Conservation (phyloP, 2,797 vertebrate genomes). For the Malurus splendens region DNA sequence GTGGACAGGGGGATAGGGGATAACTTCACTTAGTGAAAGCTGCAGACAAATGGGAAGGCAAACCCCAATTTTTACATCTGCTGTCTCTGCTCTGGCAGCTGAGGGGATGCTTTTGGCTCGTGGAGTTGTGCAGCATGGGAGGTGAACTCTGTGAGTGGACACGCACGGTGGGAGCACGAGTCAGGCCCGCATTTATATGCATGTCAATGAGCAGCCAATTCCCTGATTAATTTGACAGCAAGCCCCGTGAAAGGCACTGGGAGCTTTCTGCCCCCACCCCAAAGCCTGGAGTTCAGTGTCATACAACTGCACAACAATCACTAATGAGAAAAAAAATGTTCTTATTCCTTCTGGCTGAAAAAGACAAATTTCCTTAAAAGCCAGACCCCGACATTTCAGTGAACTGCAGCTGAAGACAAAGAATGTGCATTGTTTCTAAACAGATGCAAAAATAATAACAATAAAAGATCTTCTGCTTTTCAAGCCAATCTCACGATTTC, state of each 20-base stretch:
- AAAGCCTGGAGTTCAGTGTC: neutral
- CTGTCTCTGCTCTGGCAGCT: neutral
- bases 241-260: accelerated
- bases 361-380: constrained; percentile 38
- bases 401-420: constrained; percentile 4
- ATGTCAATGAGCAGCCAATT: neutral
- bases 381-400: constrained; percentile 1
- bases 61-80: neutral
- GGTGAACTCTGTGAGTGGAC: neutral
- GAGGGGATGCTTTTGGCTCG: neutral
- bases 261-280: neutral
- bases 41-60: neutral
- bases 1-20: neutral
- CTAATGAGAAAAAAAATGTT: neutral
- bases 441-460: constrained; percentile 1
- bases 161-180: neutral
- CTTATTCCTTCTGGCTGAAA: constrained; percentile 19
- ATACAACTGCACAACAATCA: neutral
- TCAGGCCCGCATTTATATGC: neutral
- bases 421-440: constrained; percentile 45
- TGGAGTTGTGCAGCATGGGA: neutral
- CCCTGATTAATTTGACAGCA: neutral
- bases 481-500: constrained; percentile 4
- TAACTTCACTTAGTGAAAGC: neutral
- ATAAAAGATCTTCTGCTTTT: neutral